A percentile compares a stretch with the other conserved stretches of the same genome.
Evolutionary conservation across 2,888 invertebrate species (phyloP).

Genomic region (Hemaris fuciformis): DNA sequence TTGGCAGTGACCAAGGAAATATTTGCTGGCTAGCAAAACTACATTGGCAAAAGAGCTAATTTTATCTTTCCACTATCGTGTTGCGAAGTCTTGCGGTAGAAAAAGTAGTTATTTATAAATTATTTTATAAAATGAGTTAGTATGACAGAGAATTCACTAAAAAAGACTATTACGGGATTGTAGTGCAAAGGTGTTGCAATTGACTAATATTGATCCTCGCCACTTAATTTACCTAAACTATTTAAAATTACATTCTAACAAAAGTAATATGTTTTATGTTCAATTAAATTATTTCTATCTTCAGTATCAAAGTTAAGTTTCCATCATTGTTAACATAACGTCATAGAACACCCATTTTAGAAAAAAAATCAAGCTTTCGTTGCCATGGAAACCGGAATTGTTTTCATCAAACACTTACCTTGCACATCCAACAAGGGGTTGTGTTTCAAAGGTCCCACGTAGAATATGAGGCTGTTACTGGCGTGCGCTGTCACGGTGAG

Average conservation of each 20-base stretch:
- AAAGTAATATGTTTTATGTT: no score
- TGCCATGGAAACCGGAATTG: background rate
- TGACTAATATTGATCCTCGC: no score
- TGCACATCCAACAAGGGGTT: constrained; percentile 84
- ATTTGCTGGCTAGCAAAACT: constrained; percentile 41
- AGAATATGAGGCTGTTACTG: constrained; percentile 92
- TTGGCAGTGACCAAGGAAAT: constrained; percentile 52
- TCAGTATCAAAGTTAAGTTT: no score
- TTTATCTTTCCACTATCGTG: constrained; percentile 18
- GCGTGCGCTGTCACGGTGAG: constrained; percentile 90
- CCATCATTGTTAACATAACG: no score
- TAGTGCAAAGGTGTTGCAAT: no score
- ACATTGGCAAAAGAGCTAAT: constrained; percentile 24
- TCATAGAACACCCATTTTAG: no score
- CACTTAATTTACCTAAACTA: no score
- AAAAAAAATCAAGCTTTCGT: no score
- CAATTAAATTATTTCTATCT: no score
- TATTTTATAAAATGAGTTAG: background rate
- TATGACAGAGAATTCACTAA: background rate
- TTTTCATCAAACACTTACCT: constrained; percentile 61
- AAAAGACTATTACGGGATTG: no score
- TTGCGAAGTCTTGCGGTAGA: background rate
- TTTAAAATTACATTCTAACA: no score
- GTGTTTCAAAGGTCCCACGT: constrained; percentile 90
- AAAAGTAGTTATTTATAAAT: background rate